Evolutionary conservation across 2,888 invertebrate species (phyloP).

Genomic region (Metalampra italica): DNA sequence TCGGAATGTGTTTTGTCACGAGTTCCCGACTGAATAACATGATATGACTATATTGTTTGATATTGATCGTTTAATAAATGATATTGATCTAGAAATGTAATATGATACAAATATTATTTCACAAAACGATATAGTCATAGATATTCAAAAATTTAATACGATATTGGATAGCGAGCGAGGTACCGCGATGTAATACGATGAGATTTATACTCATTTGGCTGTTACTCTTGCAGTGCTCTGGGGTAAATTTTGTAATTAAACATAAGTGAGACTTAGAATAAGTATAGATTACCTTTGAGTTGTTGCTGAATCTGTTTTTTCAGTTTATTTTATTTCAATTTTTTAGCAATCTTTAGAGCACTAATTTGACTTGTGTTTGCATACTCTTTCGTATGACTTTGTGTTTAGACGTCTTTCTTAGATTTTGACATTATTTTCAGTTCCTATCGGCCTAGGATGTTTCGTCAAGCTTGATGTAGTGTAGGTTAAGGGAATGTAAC

Average conservation of each 20-base stretch:
- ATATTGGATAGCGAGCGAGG: slow-evolving; percentile 26
- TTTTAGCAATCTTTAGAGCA: slow-evolving; percentile 41
- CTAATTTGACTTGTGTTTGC: slow-evolving; percentile 34
- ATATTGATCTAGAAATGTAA: too few relatives aligned
- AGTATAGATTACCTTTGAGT: slow-evolving; percentile 40
- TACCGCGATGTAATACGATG: slow-evolving; percentile 24
- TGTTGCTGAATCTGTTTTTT: slow-evolving; percentile 27
- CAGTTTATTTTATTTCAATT: slow-evolving; percentile 25
- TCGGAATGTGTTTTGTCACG: neutral
- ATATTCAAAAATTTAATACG: neutral
- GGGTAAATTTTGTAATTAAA: slow-evolving; percentile 57
- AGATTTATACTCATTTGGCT: slow-evolving; percentile 39
- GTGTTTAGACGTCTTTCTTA: slow-evolving; percentile 32
- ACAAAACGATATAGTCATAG: neutral
- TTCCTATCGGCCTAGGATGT: slow-evolving; percentile 74
- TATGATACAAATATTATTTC: neutral
- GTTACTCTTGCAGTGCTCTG: slow-evolving; percentile 47
- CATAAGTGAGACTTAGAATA: slow-evolving; percentile 60
- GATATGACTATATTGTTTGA: too few relatives aligned
- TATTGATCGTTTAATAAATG: too few relatives aligned
- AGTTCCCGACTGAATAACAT: too few relatives aligned
- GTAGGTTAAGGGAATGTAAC: slow-evolving; percentile 40
- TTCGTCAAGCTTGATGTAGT: slow-evolving; percentile 65
- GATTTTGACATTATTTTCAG: slow-evolving; percentile 46
- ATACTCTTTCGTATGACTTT: slow-evolving; percentile 15